Conservation (phyloP, 64 coral and sea anemone genomes). For the Orbicella faveolata region DNA sequence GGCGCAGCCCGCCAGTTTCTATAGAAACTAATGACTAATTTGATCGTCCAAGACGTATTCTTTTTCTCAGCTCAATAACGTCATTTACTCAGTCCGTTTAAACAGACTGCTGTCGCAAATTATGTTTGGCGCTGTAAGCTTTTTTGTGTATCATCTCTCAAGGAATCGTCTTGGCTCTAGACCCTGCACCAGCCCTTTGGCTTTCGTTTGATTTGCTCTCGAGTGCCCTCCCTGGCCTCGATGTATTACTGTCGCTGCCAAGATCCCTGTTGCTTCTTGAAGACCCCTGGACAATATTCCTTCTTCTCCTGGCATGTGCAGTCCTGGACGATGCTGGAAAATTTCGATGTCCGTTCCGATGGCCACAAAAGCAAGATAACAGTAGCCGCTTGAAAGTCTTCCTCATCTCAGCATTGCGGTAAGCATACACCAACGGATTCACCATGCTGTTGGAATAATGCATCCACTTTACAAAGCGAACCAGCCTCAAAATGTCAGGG, state of each 20-base stretch:
- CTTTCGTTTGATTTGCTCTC: not conserved
- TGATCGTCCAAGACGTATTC: too few relatives aligned
- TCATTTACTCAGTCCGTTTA: too few relatives aligned
- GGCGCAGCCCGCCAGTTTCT: too few relatives aligned
- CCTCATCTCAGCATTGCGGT: slow-evolving; percentile 80
- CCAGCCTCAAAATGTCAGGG: slow-evolving; percentile 33
- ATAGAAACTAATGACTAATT: too few relatives aligned
- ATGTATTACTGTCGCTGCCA: not conserved
- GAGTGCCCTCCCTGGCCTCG: not conserved
- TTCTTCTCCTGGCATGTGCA: not conserved
- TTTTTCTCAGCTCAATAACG: too few relatives aligned
- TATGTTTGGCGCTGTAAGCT: too few relatives aligned
- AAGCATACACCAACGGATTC: slow-evolving; percentile 79
- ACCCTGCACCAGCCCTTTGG: not conserved
- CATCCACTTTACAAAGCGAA: slow-evolving; percentile 95
- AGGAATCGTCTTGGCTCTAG: not conserved
- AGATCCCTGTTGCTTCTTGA: not conserved
- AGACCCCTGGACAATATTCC: not conserved
- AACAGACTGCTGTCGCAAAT: too few relatives aligned
- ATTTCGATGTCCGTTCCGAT: not conserved
- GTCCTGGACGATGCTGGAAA: not conserved
- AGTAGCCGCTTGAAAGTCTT: slow-evolving; percentile 60
- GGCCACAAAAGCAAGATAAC: not conserved
- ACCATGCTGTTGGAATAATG: slow-evolving; percentile 91
- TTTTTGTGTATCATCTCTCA: not conserved